Evolutionary conservation across 2,888 invertebrate genomes (phyloP).

Genomic region (Brachypterus glaber): DNA sequence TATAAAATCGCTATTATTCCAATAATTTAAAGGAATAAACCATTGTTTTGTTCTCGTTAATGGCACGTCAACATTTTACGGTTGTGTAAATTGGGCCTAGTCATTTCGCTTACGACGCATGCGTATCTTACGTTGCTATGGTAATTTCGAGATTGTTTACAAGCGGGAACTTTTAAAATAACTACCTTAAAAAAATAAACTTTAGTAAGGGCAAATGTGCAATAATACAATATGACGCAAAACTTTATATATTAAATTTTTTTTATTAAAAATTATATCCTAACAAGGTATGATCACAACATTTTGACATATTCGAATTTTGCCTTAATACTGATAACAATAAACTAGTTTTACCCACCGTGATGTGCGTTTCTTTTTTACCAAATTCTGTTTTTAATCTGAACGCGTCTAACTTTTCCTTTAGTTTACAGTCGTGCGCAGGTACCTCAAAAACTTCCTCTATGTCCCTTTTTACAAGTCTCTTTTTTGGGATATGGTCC

Average conservation of each 20-base stretch:
- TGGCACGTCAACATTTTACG: no score
- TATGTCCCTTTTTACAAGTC: slow-evolving; percentile 3
- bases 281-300: slow-evolving; percentile 31
- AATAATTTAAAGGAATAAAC: no score
- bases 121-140: no score
- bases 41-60: no score
- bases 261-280: slow-evolving; percentile 29
- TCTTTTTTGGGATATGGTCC: slow-evolving; percentile 10
- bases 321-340: slow-evolving; percentile 29
- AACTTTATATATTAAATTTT: slow-evolving; percentile 13
- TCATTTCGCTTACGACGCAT: no score
- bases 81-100: no score
- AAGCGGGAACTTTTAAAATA: no score
- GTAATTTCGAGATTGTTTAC: no score
- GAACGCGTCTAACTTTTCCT: slow-evolving; percentile 18
- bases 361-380: slow-evolving; percentile 23
- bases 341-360: slow-evolving; percentile 32
- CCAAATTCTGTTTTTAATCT: slow-evolving; percentile 17
- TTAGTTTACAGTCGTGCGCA: slow-evolving; percentile 17
- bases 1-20: no score
- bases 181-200: no score
- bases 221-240: no score
- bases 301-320: slow-evolving; percentile 17
- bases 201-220: no score
- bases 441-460: slow-evolving; percentile 20